phyloP scores from a whole-genome alignment of 37 sponge, comb jelly and placozoan genomes.

The Haliclona indistincta region DNA sequence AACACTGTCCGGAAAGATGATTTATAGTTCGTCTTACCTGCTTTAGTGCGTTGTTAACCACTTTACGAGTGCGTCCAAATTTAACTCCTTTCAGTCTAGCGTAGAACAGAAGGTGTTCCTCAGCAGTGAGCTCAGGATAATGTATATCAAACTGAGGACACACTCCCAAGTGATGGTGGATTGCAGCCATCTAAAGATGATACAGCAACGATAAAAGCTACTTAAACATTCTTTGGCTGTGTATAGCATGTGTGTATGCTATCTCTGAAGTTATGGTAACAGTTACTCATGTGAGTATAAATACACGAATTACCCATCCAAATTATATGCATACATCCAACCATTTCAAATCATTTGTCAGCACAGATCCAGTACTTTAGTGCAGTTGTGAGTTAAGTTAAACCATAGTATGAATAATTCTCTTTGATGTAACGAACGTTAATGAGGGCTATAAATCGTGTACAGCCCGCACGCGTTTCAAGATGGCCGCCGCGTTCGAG shows the following conservation, averaged over 20 bases:
- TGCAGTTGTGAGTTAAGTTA: too few relatives aligned
- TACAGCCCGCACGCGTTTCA: too few relatives aligned
- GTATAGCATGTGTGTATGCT: background rate
- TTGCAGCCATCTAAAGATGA: constrained; percentile 38
- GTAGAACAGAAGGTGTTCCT: constrained; percentile 81
- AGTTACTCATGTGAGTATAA: too few relatives aligned
- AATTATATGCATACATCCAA: too few relatives aligned
- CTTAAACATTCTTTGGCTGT: background rate
- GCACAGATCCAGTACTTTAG: too few relatives aligned
- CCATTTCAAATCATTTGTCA: too few relatives aligned
- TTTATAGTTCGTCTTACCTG: constrained; percentile 38
- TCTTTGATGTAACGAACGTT: too few relatives aligned
- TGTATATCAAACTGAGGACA: constrained; percentile 91
- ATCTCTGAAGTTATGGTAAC: too few relatives aligned
- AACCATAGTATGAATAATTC: too few relatives aligned
- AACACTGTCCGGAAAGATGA: background rate
- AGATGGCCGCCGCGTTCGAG: too few relatives aligned
- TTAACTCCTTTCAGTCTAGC: constrained; percentile 80
- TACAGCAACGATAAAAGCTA: background rate
- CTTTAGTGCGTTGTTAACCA: constrained; percentile 61
- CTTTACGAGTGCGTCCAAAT: constrained; percentile 28
- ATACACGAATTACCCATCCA: too few relatives aligned
- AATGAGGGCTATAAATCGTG: too few relatives aligned
- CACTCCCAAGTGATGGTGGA: constrained; percentile 74
- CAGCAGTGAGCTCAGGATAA: constrained; percentile 53